Evolutionary conservation across 2,797 vertebrate genomes (phyloP), one percentile per base, ranked within the genome.

Genomic region (Platalea minor): DNA sequence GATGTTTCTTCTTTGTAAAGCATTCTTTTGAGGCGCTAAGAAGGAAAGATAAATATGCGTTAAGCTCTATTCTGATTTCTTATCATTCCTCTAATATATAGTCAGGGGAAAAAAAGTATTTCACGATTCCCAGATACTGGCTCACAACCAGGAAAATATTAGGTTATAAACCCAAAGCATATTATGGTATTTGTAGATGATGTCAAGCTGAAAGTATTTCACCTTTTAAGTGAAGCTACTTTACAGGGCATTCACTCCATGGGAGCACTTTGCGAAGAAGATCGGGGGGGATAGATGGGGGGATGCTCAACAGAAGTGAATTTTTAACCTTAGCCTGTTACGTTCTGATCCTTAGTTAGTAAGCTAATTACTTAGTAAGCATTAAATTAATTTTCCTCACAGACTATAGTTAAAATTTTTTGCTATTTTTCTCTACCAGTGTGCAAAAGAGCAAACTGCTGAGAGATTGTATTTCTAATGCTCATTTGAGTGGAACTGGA

Each of bases 101-200:
- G 93, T 90, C 92, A 93, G 29, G 93, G 93, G 95, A 96, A 95
- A 91, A 95, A 93, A 97, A 97, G 91, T 94, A 97, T 97, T 97
- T 96, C 87, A 95, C 48, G 88, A 97, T 97, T 97, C 95, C 96
- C 92, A 96, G 94, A 95, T 97, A 80, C 94, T 98, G 97, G 97
- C 97, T 96, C 79, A 79, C 93, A 86, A 97, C 97, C 97, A 98
- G 97, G 94, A 97, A 95, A 97, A 97, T 91, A 96, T 97, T 96
- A 98, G 95, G 95, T 98, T 97, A 97, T 97, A 98, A 98, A 98
- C 97, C 96, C 96, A 97, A 97, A 97, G 96, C 97, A 97, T 97
- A 97, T 97, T 97, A 97, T 97, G 97, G 97, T 97, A 91, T 98
- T 98, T 97, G 97, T 97, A 93, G 91, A 97, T 98, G 97, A 98